phyloP scores from a whole-genome alignment of 2,888 invertebrate genomes.

The Phlogophora meticulosa region DNA sequence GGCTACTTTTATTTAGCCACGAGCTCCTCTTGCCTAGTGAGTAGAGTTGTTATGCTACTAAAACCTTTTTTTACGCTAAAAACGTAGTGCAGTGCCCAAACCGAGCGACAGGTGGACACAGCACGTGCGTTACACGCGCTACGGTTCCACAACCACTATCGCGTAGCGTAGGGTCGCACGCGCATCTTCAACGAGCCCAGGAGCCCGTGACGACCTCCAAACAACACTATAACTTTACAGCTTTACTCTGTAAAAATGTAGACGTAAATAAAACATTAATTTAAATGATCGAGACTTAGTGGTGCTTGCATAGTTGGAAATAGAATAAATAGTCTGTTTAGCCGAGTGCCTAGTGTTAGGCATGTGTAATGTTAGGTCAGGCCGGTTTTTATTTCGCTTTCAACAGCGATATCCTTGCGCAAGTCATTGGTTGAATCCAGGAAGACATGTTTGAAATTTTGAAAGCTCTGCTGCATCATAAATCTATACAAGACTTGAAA shows the following conservation, averaged over 20 bases:
- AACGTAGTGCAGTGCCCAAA: neutral
- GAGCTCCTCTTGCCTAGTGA: too few relatives aligned
- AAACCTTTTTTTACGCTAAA: conserved; percentile 27
- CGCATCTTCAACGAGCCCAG: conserved; percentile 33
- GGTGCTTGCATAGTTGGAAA: conserved; percentile 62
- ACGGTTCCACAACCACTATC: neutral
- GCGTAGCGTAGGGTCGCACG: conserved; percentile 21
- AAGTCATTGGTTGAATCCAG: neutral
- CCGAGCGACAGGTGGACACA: conserved; percentile 56
- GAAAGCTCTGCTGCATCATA: too few relatives aligned
- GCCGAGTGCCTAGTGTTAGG: conserved; percentile 50
- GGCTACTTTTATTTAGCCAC: too few relatives aligned
- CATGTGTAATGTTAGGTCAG: conserved; percentile 59
- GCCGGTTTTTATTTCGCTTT: conserved; percentile 41
- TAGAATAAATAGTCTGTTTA: conserved; percentile 69
- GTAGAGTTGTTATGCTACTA: too few relatives aligned
- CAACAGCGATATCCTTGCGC: conserved; percentile 6
- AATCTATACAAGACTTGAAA: neutral
- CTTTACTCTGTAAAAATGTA: conserved; percentile 63
- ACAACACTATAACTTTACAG: conserved; percentile 52
- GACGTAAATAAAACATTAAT: conserved; percentile 70
- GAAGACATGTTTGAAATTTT: conserved; percentile 1
- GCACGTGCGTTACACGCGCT: conserved; percentile 58
- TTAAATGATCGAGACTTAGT: conserved; percentile 68
- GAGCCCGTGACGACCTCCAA: conserved; percentile 64